Percentiles rank a stretch among this genome's conserved stretches.
phyloP scores from a whole-genome alignment of 2,797 vertebrate genomes.

The Rhabdomys pumilio region DNA sequence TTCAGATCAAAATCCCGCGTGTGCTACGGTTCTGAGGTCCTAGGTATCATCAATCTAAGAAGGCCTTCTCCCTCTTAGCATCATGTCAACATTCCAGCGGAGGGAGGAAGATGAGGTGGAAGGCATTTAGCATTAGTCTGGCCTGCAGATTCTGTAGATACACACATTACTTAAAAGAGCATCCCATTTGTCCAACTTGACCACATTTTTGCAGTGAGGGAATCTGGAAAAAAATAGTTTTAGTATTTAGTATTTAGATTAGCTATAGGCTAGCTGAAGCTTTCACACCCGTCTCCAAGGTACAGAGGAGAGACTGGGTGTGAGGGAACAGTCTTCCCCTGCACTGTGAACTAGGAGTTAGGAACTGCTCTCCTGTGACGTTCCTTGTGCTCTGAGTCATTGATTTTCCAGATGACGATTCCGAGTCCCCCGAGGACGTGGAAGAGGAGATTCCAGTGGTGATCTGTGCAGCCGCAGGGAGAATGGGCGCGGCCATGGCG shows the following conservation, averaged over 20 bases:
- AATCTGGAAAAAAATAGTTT: neutral
- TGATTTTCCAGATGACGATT: constrained; percentile 84
- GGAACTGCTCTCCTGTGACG: neutral
- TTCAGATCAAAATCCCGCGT: neutral
- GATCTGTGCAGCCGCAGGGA: constrained; percentile 95
- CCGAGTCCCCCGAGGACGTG: constrained; percentile 85
- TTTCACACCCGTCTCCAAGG: neutral
- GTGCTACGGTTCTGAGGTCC: neutral
- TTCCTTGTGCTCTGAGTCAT: neutral
- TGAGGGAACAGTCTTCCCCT: neutral
- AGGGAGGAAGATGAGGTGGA: neutral
- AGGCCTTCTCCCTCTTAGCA: neutral
- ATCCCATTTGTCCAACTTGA: neutral
- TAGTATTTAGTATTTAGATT: neutral
- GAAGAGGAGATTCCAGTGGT: constrained; percentile 93
- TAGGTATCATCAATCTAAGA: neutral
- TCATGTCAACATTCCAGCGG: neutral
- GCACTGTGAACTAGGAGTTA: too few relatives aligned
- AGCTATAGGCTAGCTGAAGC: neutral
- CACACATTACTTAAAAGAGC: neutral
- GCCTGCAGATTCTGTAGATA: neutral
- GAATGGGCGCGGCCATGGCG: constrained; percentile 94
- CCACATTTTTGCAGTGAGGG: constrained; percentile 23
- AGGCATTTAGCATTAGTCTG: neutral
- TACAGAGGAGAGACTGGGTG: neutral